A percentile compares a stretch with the other conserved stretches of the same genome.
Evolutionary conservation across 2,113 vertebrate species (phyloP).

Genomic region (Bagarius yarrelli): DNA sequence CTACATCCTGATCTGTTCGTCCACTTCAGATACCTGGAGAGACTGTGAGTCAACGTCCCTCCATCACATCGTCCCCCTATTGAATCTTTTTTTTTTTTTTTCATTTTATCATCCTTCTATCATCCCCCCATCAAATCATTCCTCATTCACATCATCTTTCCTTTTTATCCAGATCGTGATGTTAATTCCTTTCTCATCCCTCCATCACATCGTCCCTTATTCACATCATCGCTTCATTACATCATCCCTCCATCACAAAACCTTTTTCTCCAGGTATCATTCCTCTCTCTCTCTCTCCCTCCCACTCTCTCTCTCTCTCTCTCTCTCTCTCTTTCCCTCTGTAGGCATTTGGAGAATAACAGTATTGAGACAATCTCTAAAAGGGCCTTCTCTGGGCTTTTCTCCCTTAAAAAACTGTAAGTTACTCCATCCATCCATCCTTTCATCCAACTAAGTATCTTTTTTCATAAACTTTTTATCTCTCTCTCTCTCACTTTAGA

Average conservation of each 20-base stretch:
- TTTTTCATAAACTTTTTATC: no score
- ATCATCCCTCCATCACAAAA: no score
- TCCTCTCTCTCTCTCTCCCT: not conserved
- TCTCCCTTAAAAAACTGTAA: slow-evolving; percentile 34
- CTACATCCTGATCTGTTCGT: slow-evolving; percentile 58
- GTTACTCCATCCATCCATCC: not conserved
- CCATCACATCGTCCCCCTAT: not conserved
- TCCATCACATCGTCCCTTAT: no score
- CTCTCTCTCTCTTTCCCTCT: not conserved
- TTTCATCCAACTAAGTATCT: no score
- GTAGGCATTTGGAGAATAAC: slow-evolving; percentile 37
- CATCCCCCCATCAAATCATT: not conserved
- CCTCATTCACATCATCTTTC: not conserved
- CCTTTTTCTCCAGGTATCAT: not conserved
- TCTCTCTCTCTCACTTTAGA: slow-evolving; percentile 44
- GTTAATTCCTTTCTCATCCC: no score
- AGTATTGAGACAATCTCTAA: slow-evolving; percentile 16
- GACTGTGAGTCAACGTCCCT: slow-evolving; percentile 62
- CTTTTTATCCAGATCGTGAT: no score
- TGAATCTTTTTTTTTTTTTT: not conserved
- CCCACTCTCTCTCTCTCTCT: not conserved
- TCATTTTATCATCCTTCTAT: no score
- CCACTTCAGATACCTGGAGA: slow-evolving; percentile 57
- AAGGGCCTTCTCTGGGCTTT: slow-evolving; percentile 25
- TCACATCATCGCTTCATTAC: no score